Evolutionary conservation across 2,888 invertebrate genomes (phyloP).

Genomic region (Matsumyia berberina): DNA sequence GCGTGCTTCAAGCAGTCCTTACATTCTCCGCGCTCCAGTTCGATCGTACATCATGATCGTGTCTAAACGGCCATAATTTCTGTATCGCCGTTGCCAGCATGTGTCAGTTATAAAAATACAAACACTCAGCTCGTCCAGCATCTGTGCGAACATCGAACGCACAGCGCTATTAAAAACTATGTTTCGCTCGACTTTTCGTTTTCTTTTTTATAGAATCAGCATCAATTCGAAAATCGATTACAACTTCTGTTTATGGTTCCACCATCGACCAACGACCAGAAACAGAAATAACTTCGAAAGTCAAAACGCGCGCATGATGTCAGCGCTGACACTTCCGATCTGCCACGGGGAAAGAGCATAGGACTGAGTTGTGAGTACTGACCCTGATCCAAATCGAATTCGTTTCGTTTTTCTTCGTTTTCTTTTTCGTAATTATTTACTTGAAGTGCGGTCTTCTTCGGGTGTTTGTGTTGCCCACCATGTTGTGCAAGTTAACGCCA

Average conservation of each 20-base stretch:
- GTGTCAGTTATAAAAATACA: constrained; percentile 65
- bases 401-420: constrained; percentile 30
- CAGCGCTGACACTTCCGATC: constrained; percentile 65
- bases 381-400: constrained; percentile 61
- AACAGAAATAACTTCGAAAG: constrained; percentile 40
- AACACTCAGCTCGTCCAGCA: constrained; percentile 32
- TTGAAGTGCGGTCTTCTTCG: constrained; percentile 16
- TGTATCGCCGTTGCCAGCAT: constrained; percentile 45
- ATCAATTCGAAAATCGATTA: constrained; percentile 65
- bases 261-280: constrained; percentile 34
- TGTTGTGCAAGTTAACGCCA: too few relatives aligned
- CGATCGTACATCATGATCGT: constrained; percentile 36
- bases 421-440: constrained; percentile 45
- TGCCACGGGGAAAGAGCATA: constrained; percentile 19
- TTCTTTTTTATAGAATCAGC: constrained; percentile 27
- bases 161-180: constrained; percentile 27
- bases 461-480: constrained; percentile 15
- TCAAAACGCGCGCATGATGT: constrained; percentile 39
- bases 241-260: constrained; percentile 49
- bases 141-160: constrained; percentile 19
- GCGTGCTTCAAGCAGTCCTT: constrained; percentile 30
- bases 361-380: constrained; percentile 37
- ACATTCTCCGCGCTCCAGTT: constrained; percentile 38
- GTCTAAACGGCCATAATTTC: constrained; percentile 19
- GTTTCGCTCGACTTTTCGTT: constrained; percentile 12